Evolutionary conservation across 1,140 invertebrate genomes (phyloP).

Genomic region (Fopius arisanus): DNA sequence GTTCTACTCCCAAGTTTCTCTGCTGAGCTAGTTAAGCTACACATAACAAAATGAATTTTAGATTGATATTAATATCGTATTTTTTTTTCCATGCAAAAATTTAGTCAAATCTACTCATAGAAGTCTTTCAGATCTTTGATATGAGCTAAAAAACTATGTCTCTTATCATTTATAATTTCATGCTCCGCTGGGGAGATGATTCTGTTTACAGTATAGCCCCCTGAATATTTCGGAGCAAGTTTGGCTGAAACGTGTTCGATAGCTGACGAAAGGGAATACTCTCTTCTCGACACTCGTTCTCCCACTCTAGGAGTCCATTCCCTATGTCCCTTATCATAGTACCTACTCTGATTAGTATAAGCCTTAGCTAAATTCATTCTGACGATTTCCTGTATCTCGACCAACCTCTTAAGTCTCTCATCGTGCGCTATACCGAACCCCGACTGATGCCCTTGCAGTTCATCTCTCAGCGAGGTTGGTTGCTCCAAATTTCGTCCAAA

Average conservation of each 20-base stretch:
- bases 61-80: too few species aligned
- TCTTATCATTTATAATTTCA: neutral
- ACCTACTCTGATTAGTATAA: neutral
- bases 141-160: neutral
- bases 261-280: neutral
- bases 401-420: neutral
- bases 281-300: neutral
- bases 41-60: too few species aligned
- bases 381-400: neutral
- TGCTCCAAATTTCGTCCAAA: conserved; percentile 10
- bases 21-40: too few species aligned
- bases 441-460: neutral
- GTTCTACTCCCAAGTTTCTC: too few species aligned
- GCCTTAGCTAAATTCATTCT: neutral
- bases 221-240: neutral
- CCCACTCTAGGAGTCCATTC: neutral
- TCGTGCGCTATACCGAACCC: too few species aligned
- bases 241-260: neutral
- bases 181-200: neutral
- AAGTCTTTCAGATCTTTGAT: conserved; percentile 4
- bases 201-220: neutral
- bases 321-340: neutral
- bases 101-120: too few species aligned
- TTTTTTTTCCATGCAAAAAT: too few species aligned
- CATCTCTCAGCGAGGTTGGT: neutral